A percentile compares a stretch with the other conserved stretches of the same genome.
These are phyloP conservation scores for Anoplolepis gracilipes DNA, from an alignment of 1,140 invertebrate genomes.

Conservation along the genomic window DNA sequence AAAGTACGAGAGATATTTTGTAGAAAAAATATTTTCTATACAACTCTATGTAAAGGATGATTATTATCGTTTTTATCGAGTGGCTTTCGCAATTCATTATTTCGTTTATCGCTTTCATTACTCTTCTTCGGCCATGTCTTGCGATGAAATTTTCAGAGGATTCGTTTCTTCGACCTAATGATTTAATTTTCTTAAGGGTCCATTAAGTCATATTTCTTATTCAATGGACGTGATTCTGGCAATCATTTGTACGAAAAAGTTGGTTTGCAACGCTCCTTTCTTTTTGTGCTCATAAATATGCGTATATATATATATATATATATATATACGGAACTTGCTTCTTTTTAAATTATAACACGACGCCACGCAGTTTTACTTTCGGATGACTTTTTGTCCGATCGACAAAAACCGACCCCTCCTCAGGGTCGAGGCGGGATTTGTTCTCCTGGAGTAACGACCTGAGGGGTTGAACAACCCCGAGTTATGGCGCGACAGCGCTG, in stretches of 20 bases:
- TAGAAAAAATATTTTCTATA: background rate
- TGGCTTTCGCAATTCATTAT: background rate
- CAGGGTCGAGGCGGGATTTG: slow-evolving; percentile 57
- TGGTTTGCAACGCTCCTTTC: background rate
- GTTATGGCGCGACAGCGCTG: slow-evolving; percentile 34
- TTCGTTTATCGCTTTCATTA: background rate
- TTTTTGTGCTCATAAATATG: slow-evolving; percentile 18
- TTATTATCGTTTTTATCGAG: background rate
- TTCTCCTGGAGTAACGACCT: slow-evolving; percentile 54
- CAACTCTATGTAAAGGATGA: background rate
- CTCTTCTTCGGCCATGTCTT: background rate
- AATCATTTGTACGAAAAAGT: slow-evolving; percentile 4
- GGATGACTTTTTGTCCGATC: slow-evolving; percentile 10
- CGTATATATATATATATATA: background rate
- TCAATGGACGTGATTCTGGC: background rate
- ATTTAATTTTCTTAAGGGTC: slow-evolving; percentile 19
- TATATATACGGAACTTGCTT: background rate
- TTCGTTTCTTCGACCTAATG: slow-evolving; percentile 5
- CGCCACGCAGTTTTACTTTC: slow-evolving; percentile 52
- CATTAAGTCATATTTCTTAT: slow-evolving; percentile 11
- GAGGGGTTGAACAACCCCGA: slow-evolving; percentile 65
- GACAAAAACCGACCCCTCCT: slow-evolving; percentile 53
- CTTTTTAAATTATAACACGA: slow-evolving; percentile 33
- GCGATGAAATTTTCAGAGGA: background rate
- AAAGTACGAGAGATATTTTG: background rate